Conservation (phyloP, 2,888 invertebrate species). For the Volucella bombylans region DNA sequence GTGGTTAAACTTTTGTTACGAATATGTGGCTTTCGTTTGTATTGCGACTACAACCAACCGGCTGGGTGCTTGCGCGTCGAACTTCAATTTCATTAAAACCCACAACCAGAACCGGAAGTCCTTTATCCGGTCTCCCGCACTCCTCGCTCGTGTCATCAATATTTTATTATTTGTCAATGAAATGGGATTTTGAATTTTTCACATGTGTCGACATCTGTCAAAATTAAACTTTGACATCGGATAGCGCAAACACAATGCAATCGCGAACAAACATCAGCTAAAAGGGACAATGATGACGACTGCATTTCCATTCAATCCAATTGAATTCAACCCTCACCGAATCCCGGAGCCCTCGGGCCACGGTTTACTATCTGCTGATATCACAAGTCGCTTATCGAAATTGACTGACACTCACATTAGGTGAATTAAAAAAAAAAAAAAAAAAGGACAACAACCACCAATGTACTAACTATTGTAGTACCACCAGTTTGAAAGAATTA, state of each 20-base stretch:
- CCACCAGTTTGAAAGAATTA: slow-evolving; percentile 7
- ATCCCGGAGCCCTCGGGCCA: slow-evolving; percentile 6
- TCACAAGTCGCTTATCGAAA: slow-evolving; percentile 48
- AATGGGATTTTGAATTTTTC: slow-evolving; percentile 69
- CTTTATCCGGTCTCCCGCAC: not conserved
- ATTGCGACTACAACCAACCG: not conserved
- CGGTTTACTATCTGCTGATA: slow-evolving; percentile 7
- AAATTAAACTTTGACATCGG: slow-evolving; percentile 68
- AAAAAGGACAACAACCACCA: slow-evolving; percentile 10
- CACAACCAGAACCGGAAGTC: slow-evolving; percentile 24
- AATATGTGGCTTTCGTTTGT: slow-evolving; percentile 53
- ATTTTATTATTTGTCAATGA: slow-evolving; percentile 70
- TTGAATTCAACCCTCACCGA: slow-evolving; percentile 42
- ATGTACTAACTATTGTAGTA: not conserved
- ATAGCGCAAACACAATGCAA: slow-evolving; percentile 50
- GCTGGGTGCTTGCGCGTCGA: slow-evolving; percentile 59
- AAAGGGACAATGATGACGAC: slow-evolving; percentile 20
- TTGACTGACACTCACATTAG: slow-evolving; percentile 62
- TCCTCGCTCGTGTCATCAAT: slow-evolving; percentile 21
- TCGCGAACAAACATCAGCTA: slow-evolving; percentile 51
- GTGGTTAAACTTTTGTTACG: slow-evolving; percentile 38
- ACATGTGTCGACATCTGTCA: slow-evolving; percentile 70
- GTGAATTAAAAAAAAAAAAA: slow-evolving; percentile 68
- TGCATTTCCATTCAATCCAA: slow-evolving; percentile 57
- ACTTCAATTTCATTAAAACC: slow-evolving; percentile 68